Conservation (phyloP, 2,113 vertebrate species). For the Urocolius indicus region DNA sequence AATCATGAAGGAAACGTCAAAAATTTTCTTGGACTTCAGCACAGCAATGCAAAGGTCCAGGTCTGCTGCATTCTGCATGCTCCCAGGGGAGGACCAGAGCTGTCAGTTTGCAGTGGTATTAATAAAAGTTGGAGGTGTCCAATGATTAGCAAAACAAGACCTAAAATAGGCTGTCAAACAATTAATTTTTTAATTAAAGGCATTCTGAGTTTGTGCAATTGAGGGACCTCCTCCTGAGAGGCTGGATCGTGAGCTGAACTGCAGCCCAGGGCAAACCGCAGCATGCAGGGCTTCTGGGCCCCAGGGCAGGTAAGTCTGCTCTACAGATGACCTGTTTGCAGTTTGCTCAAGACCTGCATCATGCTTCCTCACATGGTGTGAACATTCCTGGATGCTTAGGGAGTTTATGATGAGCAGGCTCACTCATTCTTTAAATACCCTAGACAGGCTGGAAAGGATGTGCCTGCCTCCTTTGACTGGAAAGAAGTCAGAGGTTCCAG, state of each 20-base stretch:
- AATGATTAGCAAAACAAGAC: not conserved
- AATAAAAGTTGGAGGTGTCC: not conserved
- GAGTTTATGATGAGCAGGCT: not conserved
- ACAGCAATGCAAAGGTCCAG: not conserved
- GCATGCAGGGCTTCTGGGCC: not conserved
- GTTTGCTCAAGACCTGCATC: not conserved
- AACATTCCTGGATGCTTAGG: not conserved
- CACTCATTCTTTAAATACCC: not conserved
- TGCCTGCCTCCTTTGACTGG: not conserved
- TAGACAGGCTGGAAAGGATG: not conserved
- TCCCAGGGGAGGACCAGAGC: not conserved
- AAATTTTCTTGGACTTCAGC: not conserved
- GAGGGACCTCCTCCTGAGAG: not conserved
- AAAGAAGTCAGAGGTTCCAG: not conserved
- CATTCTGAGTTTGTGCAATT: not conserved
- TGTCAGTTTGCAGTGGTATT: not conserved
- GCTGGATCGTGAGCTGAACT: not conserved
- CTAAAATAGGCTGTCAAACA: not conserved
- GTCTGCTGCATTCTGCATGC: not conserved
- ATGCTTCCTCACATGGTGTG: not conserved
- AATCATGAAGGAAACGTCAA: not conserved
- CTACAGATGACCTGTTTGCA: not conserved
- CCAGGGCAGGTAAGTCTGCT: not conserved
- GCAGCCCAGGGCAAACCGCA: not conserved
- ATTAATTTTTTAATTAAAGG: not conserved